Evolutionary conservation across 2,797 vertebrate genomes (phyloP), one percentile per base, ranked within the genome.

Genomic region (Danio tinwini): DNA sequence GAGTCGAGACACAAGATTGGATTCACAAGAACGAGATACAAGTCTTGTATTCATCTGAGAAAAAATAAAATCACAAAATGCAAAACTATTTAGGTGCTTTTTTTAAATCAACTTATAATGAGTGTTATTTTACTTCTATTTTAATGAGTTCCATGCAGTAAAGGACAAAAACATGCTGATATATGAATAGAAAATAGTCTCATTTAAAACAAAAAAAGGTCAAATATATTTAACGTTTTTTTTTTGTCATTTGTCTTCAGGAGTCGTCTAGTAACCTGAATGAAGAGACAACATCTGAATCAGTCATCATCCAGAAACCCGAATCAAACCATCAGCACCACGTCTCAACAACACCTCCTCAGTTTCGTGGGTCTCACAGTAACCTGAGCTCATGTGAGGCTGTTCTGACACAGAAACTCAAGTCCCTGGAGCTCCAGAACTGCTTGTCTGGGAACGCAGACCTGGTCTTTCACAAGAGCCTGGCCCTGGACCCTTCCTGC

Each of bases 401-500:
- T 0, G 90, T 92, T 39, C 90, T 94, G 78, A 86, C 92, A 76
- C 93, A 94, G 80, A 94, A 94, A 82, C 89, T 94, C 62, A 92
- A 93, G 88, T 93, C 76, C 84, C 91, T 93, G 83, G 91, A 94
- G 88, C 87, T 94, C 47, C 92, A 93, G 85, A 93, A 87, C 86
- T 47, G 85, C 63, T 86, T 93, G 8, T 86, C 88, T 0, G 90
- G 91, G 29, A 89, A 90, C 77, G 84, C 74, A 0, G 91, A 91
- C 79, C 80, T 85, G 75, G 76, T 84, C 72, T 90, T 88, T 86
- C 91, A 93, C 80, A 93, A 92, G 85, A 92, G 90, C 83, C 87
- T 94, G 88, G 93, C 92, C 0, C 88, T 94, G 86, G 94, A 94
- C 89, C 94, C 94, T 0, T 95, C 94, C 72, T 95, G 94, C 87